These are phyloP conservation scores for Paraescarpia echinospica DNA, from an alignment of 1,140 invertebrate genomes.

Conservation along the genomic window DNA sequence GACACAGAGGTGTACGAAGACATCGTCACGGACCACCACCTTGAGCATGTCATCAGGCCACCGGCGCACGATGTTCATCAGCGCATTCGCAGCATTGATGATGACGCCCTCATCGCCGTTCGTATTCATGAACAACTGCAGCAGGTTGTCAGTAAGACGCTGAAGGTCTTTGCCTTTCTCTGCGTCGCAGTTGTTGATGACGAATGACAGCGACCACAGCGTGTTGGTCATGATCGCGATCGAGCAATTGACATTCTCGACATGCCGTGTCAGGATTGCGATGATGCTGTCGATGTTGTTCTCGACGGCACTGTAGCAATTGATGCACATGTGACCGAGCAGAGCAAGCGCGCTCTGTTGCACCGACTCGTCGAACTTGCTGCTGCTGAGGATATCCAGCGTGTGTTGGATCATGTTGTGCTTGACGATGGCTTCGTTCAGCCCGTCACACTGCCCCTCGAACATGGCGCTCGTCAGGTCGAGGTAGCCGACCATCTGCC, in stretches of 20 bases:
- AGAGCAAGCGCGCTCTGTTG: conserved; percentile 22
- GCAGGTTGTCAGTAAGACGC: background rate
- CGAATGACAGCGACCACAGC: conserved; percentile 23
- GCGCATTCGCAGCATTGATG: conserved; percentile 23
- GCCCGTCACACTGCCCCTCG: conserved; percentile 20
- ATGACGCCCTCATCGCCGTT: conserved; percentile 10
- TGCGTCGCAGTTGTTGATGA: conserved; percentile 3
- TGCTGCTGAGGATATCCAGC: conserved; percentile 4
- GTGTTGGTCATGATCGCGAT: conserved; percentile 19
- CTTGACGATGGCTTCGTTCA: background rate
- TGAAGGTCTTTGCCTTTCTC: conserved; percentile 20
- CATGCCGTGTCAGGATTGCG: background rate
- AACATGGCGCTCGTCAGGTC: conserved; percentile 26
- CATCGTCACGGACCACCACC: conserved; percentile 17
- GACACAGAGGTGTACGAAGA: conserved; percentile 21
- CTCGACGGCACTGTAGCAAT: background rate
- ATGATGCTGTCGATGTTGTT: conserved; percentile 15
- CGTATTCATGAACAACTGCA: conserved; percentile 2
- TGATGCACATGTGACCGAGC: conserved; percentile 19
- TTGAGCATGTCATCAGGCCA: conserved; percentile 17
- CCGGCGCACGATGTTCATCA: conserved; percentile 11
- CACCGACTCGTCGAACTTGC: background rate
- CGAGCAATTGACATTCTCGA: background rate
- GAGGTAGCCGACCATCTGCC: conserved; percentile 17
- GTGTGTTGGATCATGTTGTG: background rate